A percentile compares a stretch with the other conserved stretches of the same genome.
Evolutionary conservation across 2,888 invertebrate species (phyloP).

Genomic region (Tigriopus californicus): DNA sequence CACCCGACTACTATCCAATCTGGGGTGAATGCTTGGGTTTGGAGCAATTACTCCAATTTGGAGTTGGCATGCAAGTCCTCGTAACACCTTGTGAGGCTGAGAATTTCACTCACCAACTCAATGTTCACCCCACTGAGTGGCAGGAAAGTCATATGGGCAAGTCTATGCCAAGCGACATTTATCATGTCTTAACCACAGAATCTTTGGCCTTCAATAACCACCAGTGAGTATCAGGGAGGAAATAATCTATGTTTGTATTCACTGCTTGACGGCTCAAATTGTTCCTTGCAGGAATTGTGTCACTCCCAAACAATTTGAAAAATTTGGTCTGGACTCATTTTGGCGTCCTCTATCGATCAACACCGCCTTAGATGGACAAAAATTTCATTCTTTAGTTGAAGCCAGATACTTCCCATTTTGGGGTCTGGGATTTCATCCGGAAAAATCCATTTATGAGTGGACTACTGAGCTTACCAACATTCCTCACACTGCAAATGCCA

Average conservation of each 20-base stretch:
- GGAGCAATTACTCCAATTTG: slow-evolving; percentile 47
- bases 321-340: slow-evolving; percentile 36
- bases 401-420: slow-evolving; percentile 52
- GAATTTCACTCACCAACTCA: no score
- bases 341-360: slow-evolving; percentile 54
- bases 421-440: slow-evolving; percentile 76
- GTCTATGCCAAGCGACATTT: no score
- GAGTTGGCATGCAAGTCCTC: no score
- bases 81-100: no score
- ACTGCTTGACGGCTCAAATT: no score
- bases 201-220: no score
- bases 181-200: no score
- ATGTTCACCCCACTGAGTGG: no score
- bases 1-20: slow-evolving; percentile 44
- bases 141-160: no score
- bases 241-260: neutral
- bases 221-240: slow-evolving; percentile 20
- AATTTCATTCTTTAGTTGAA: slow-evolving; percentile 60
- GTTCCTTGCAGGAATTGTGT: slow-evolving; percentile 55
- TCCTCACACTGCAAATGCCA: slow-evolving; percentile 40
- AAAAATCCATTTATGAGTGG: slow-evolving; percentile 66
- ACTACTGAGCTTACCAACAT: slow-evolving; percentile 28
- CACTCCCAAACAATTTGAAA: slow-evolving; percentile 36
- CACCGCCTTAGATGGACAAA: slow-evolving; percentile 39
- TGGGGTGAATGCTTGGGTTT: slow-evolving; percentile 79